These are phyloP conservation scores for Arnoldichthys spilopterus DNA, from an alignment of 2,797 vertebrate species.

Conservation along the genomic window DNA sequence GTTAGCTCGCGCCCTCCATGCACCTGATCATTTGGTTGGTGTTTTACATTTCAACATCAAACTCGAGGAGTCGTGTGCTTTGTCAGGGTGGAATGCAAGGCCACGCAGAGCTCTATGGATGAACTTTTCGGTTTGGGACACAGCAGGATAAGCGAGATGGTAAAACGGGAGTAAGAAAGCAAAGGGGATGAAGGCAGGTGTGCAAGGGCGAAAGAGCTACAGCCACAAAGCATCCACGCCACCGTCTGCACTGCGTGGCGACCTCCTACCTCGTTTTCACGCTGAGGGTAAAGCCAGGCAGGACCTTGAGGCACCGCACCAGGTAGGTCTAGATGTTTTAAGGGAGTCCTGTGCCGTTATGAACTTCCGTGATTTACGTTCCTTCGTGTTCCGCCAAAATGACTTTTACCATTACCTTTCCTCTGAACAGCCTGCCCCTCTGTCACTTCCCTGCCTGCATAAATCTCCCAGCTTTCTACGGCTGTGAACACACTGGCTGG, in stretches of 20 bases:
- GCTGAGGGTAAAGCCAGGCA: not conserved
- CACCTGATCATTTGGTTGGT: too few species aligned
- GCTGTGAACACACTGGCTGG: conserved; percentile 67
- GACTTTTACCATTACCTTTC: conserved; percentile 61
- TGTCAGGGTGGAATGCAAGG: not conserved
- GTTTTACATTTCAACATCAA: too few species aligned
- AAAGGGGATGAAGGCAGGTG: not conserved
- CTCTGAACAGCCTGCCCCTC: conserved; percentile 41
- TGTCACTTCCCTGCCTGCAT: conserved; percentile 52
- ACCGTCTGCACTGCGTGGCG: not conserved
- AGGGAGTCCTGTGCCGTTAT: not conserved
- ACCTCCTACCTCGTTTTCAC: too few species aligned
- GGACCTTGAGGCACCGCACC: too few species aligned
- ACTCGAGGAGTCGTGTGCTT: not conserved
- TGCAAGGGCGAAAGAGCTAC: not conserved
- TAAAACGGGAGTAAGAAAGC: not conserved
- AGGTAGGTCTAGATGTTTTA: too few species aligned
- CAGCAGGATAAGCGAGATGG: not conserved
- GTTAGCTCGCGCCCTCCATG: too few species aligned
- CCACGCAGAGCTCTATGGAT: conserved; percentile 4
- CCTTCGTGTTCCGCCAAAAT: conserved; percentile 64
- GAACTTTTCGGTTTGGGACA: not conserved
- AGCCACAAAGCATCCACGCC: not conserved
- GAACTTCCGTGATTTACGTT: conserved; percentile 64
- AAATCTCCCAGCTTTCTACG: conserved; percentile 67